A percentile compares a stretch with the other conserved stretches of the same genome.
These are phyloP conservation scores for Pyralis farinalis DNA, from an alignment of 2,888 invertebrate species.

Conservation along the genomic window DNA sequence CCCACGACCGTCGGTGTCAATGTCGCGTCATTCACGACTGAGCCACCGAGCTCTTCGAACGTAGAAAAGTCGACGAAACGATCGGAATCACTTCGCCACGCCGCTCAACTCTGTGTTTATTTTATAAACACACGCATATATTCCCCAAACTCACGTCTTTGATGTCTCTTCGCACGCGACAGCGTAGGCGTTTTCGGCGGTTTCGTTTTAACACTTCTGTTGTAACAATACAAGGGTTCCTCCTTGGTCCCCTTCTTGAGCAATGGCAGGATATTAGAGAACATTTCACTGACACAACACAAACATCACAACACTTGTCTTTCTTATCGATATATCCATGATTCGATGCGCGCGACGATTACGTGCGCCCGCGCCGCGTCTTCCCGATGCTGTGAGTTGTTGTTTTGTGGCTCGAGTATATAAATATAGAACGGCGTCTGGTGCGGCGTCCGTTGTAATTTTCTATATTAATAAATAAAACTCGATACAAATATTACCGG, in stretches of 20 bases:
- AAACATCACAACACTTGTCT: slow-evolving; percentile 20
- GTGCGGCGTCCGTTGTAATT: slow-evolving; percentile 56
- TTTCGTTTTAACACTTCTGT: slow-evolving; percentile 69
- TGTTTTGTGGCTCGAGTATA: slow-evolving; percentile 55
- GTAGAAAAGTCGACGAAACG: too few relatives aligned
- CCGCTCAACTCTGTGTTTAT: neutral
- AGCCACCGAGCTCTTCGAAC: too few relatives aligned
- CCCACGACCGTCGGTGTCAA: too few relatives aligned
- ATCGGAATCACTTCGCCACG: too few relatives aligned
- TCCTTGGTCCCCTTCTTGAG: slow-evolving; percentile 70
- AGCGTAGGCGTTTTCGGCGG: slow-evolving; percentile 80
- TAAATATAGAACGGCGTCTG: slow-evolving; percentile 69
- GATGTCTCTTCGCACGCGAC: slow-evolving; percentile 73
- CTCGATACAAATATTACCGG: slow-evolving; percentile 63
- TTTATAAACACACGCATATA: slow-evolving; percentile 2
- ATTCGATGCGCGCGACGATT: slow-evolving; percentile 9
- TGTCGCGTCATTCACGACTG: too few relatives aligned
- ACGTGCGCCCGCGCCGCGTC: slow-evolving; percentile 54
- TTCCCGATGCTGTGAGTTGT: slow-evolving; percentile 63
- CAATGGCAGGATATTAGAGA: slow-evolving; percentile 76
- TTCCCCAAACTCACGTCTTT: slow-evolving; percentile 62
- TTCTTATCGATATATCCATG: slow-evolving; percentile 8
- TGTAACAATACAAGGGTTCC: slow-evolving; percentile 71
- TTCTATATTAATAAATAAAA: slow-evolving; percentile 60
- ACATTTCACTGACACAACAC: slow-evolving; percentile 58